Conservation (phyloP, 53 echinoderm and acorn worm species). For the Luidia sarsii region DNA sequence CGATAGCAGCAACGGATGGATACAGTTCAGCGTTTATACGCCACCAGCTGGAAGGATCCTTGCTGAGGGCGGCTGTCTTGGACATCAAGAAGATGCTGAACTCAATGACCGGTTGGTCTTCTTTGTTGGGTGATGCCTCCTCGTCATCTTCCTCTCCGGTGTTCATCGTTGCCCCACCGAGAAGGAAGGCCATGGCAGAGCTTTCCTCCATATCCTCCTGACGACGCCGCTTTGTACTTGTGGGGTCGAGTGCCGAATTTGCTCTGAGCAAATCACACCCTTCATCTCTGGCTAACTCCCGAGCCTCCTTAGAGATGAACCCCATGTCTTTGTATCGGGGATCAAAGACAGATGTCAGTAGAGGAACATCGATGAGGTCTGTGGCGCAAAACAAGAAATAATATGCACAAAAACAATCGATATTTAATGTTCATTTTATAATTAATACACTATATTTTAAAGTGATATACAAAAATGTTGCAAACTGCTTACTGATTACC, state of each 20-base stretch:
- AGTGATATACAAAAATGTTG: no score
- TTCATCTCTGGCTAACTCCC: neutral
- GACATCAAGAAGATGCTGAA: neutral
- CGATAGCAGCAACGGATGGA: constrained; percentile 9
- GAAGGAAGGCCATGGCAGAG: neutral
- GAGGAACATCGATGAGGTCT: neutral
- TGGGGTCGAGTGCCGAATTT: neutral
- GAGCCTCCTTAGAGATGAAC: neutral
- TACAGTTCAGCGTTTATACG: neutral
- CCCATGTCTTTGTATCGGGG: neutral
- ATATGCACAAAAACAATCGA: neutral
- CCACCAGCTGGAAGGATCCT: constrained; percentile 33
- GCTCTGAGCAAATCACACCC: neutral
- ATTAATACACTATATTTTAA: no score
- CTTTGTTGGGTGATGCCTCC: neutral
- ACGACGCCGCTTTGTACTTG: neutral
- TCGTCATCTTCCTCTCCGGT: neutral
- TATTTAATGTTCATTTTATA: neutral
- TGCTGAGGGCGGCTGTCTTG: neutral
- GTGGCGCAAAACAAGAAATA: neutral
- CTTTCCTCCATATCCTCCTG: neutral
- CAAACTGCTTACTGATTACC: no score
- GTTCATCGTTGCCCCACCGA: neutral
- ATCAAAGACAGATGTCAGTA: neutral
- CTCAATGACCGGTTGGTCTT: neutral